Percentiles rank a stretch among this genome's conserved stretches.
Evolutionary conservation across 2,797 vertebrate genomes (phyloP).

Genomic region (Tenualosa thibaudeaui): DNA sequence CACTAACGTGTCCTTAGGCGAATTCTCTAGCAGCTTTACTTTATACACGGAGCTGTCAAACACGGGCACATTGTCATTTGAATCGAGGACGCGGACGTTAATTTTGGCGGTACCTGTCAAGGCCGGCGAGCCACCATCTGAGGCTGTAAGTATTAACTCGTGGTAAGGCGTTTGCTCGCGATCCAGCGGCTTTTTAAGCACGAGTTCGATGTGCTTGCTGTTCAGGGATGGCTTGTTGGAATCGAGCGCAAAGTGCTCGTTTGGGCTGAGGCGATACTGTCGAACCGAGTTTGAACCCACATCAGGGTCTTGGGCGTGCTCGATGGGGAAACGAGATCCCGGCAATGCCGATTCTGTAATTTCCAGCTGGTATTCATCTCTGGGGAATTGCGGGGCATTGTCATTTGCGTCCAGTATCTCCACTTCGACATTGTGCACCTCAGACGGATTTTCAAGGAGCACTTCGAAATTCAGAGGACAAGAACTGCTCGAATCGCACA

Average conservation of each 20-base stretch:
- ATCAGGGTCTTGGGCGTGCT: conserved; percentile 90
- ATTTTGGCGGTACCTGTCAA: conserved; percentile 87
- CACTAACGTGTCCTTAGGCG: conserved; percentile 83
- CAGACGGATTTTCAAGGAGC: conserved; percentile 86
- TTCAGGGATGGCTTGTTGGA: conserved; percentile 87
- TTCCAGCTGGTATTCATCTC: conserved; percentile 87
- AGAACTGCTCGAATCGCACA: conserved; percentile 81
- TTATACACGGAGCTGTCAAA: conserved; percentile 92
- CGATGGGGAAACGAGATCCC: conserved; percentile 89
- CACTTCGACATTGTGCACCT: conserved; percentile 88
- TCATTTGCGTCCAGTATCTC: conserved; percentile 93
- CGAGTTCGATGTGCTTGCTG: conserved; percentile 89
- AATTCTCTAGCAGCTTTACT: conserved; percentile 88
- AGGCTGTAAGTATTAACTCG: conserved; percentile 87
- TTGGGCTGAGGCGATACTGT: conserved; percentile 88
- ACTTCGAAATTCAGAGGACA: conserved; percentile 88
- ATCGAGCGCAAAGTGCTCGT: conserved; percentile 89
- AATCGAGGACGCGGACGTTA: conserved; percentile 88
- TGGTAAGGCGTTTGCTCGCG: conserved; percentile 88
- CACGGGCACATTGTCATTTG: conserved; percentile 91
- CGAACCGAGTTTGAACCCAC: conserved; percentile 89
- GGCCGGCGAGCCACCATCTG: conserved; percentile 91
- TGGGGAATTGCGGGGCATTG: conserved; percentile 89
- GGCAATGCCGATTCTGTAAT: conserved; percentile 90
- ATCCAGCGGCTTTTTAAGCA: conserved; percentile 92